These are phyloP conservation scores for Perca fluviatilis DNA, from an alignment of 2,113 vertebrate species.

Conservation along the genomic window DNA sequence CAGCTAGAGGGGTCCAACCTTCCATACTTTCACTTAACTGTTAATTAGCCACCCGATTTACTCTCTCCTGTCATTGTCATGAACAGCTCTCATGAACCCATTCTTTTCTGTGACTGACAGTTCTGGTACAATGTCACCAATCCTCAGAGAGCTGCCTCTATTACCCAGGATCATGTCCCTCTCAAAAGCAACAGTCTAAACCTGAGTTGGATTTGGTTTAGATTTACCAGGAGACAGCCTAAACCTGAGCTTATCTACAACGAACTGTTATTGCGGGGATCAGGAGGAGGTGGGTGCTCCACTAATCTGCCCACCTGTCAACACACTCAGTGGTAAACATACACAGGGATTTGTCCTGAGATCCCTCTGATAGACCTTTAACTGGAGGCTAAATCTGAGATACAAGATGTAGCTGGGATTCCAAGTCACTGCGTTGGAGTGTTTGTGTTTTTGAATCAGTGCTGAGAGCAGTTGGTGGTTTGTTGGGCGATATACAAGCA, in stretches of 20 bases:
- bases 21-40: not conserved
- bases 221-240: slow-evolving; percentile 51
- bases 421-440: not conserved
- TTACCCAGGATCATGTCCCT: slow-evolving; percentile 46
- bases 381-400: slow-evolving; percentile 15
- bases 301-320: slow-evolving; percentile 74
- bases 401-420: slow-evolving; percentile 12
- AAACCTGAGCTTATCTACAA: slow-evolving; percentile 66
- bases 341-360: slow-evolving; percentile 57
- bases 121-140: slow-evolving; percentile 24
- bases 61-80: not conserved
- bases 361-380: slow-evolving; percentile 33
- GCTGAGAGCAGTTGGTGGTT: slow-evolving; percentile 10
- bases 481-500: not conserved
- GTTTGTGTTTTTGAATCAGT: slow-evolving; percentile 27
- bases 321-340: slow-evolving; percentile 52
- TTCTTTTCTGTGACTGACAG: slow-evolving; percentile 24
- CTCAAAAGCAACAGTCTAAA: slow-evolving; percentile 44
- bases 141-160: slow-evolving; percentile 39
- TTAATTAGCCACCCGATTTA: not conserved
- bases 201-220: slow-evolving; percentile 63
- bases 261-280: slow-evolving; percentile 52
- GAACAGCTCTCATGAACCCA: not conserved
- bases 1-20: no score
- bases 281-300: slow-evolving; percentile 44